Evolutionary conservation across 2,888 invertebrate species (phyloP).

Genomic region (Dascillus cervinus): DNA sequence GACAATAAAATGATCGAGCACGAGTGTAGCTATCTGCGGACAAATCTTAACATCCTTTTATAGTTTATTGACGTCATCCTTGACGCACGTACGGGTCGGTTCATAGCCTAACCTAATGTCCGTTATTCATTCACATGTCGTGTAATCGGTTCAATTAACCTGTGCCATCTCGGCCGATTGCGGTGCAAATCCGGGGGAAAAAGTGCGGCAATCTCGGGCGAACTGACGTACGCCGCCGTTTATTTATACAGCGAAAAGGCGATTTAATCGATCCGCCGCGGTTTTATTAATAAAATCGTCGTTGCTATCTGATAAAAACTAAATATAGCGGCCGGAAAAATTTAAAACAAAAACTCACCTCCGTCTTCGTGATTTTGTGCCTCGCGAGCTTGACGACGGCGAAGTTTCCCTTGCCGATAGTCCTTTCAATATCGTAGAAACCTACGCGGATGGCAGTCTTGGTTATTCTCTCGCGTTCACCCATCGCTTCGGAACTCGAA

Average conservation of each 20-base stretch:
- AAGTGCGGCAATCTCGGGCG: no score
- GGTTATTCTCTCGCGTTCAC: slow-evolving; percentile 38
- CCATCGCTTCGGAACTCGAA: slow-evolving; percentile 29
- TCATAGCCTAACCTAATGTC: slow-evolving; percentile 16
- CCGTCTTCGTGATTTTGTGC: slow-evolving; percentile 96
- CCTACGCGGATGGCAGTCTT: slow-evolving; percentile 74
- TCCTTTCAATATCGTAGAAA: slow-evolving; percentile 95
- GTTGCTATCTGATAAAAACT: slow-evolving; percentile 1
- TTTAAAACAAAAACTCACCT: slow-evolving; percentile 57
- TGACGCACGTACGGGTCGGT: slow-evolving; percentile 23
- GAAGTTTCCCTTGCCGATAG: slow-evolving; percentile 98
- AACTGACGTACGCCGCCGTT: no score
- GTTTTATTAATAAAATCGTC: background rate
- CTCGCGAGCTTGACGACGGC: slow-evolving; percentile 97
- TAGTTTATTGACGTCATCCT: slow-evolving; percentile 25
- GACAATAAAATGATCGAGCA: no score
- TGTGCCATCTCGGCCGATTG: background rate
- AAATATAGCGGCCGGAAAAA: slow-evolving; percentile 1
- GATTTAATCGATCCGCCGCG: background rate
- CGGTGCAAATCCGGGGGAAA: no score
- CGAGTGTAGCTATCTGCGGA: slow-evolving; percentile 12
- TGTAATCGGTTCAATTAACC: slow-evolving; percentile 13
- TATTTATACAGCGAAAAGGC: no score
- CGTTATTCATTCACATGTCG: slow-evolving; percentile 10
- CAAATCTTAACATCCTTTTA: slow-evolving; percentile 23